Base-by-base conservation (phyloP, 2,888 invertebrate species). In the Euzophera pinguis region DNA sequence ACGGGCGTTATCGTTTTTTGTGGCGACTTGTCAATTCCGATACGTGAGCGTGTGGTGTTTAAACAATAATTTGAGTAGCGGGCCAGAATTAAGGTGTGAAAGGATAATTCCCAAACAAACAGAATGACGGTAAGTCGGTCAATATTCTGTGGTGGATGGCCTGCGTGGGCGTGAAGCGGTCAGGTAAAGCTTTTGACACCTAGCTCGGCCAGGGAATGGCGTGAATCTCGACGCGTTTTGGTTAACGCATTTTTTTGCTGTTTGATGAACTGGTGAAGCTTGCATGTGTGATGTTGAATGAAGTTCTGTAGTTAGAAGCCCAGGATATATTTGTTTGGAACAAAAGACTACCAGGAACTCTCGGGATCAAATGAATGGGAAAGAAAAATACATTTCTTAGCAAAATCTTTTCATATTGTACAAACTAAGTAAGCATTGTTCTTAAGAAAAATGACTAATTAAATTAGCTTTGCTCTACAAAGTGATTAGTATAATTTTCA, bases 141-240 rank as follows among this genome's bases (percentile, higher is more conserved):
- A 84, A 86, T 73, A 83, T 70, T 71, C 71, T 74, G 61, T 63
- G 68, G 69, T 67, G 66, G 67, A 64, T 66, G 64, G 61, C 65
- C 60, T 42, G 84, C 73, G 87, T 87, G 81, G 87, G 86, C 79
- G 87, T 80, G 67, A 67, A 69, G 67, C 65, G 78, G 78, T 75
- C 89, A 88, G 89, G 89, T 89, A 90, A 87, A 82, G 81, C 89
- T 90, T 90, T 90, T 89, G 88, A 88, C 89, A 90, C 90, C 89
- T 89, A 84, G 73, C 78, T 69, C 69, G 71, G 67, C 75, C 69
- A 69, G 65, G 67, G 65, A 72, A 71, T 69, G 73, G 87, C 80
- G 89, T 87, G 82, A 85, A 84, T 81, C 75, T 83, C 78, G 70
- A 77, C 87, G 81, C 83, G 70, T 80, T 78, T 72, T 82, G 77